Percentiles rank a stretch among this genome's conserved stretches.
These are phyloP conservation scores for Myotis brandtii DNA, from an alignment of 2,113 vertebrate species.

Conservation along the genomic window DNA sequence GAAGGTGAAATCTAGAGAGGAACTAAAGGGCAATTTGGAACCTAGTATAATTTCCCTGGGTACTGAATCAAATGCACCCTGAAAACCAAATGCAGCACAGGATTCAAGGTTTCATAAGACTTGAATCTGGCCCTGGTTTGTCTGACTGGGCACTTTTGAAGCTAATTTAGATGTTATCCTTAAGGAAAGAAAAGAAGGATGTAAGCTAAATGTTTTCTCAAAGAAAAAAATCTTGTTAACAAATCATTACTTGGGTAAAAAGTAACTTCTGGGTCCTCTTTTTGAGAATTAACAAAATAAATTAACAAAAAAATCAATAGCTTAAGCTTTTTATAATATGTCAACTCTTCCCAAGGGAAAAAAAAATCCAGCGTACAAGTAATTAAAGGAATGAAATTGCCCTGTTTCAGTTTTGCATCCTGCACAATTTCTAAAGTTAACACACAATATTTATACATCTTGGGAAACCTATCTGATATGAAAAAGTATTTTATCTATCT, in stretches of 20 bases:
- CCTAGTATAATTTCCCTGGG: not conserved
- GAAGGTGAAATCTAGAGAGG: not conserved
- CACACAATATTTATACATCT: not conserved
- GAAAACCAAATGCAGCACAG: not conserved
- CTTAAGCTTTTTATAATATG: not conserved
- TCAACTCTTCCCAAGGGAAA: not conserved
- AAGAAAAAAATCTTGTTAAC: not conserved
- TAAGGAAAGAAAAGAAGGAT: not conserved
- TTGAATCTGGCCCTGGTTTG: not conserved
- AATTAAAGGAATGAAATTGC: not conserved
- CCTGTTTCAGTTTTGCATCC: not conserved
- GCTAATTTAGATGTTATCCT: not conserved
- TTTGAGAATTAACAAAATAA: not conserved
- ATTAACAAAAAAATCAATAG: not conserved
- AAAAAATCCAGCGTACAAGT: not conserved
- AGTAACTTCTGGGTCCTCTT: not conserved
- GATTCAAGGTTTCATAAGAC: not conserved
- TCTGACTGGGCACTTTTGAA: not conserved
- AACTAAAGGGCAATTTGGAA: not conserved
- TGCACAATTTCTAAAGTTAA: not conserved
- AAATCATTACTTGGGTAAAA: not conserved
- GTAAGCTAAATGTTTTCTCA: not conserved
- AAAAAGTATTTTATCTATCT: not conserved
- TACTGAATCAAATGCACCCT: not conserved
- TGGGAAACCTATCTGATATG: not conserved